Evolutionary conservation across 2,797 vertebrate genomes (phyloP).

Genomic region (Cyprinodon diabolis): DNA sequence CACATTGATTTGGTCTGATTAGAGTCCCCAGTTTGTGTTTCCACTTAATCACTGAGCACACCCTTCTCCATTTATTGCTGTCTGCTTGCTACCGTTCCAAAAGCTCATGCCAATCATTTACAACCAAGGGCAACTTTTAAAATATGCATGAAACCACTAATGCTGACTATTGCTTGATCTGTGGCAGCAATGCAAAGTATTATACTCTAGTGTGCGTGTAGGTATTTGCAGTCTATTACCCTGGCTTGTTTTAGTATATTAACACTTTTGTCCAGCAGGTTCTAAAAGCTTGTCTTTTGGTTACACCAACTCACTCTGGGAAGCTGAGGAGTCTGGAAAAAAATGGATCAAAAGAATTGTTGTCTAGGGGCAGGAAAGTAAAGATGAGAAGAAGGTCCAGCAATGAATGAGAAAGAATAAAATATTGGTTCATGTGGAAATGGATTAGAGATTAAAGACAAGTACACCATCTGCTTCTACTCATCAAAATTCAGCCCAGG

Average conservation of each 20-base stretch:
- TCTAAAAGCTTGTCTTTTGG: conserved; percentile 56
- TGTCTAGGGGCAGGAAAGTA: conserved; percentile 58
- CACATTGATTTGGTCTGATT: conserved; percentile 72
- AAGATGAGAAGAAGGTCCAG: conserved; percentile 50
- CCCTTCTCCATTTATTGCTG: conserved; percentile 31
- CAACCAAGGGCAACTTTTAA: conserved; percentile 24
- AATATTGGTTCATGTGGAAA: conserved; percentile 36
- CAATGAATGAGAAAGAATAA: conserved; percentile 63
- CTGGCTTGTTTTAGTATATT: conserved; percentile 35
- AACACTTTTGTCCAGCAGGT: conserved; percentile 31
- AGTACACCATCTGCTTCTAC: conserved; percentile 23
- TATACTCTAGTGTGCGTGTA: conserved; percentile 31
- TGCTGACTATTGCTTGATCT: conserved; percentile 2
- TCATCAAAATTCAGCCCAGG: conserved; percentile 25
- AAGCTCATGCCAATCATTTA: conserved; percentile 42
- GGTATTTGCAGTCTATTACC: conserved; percentile 29
- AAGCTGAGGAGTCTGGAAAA: conserved; percentile 40
- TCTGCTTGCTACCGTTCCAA: conserved; percentile 47
- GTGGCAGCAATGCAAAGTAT: conserved; percentile 9
- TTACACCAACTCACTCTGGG: conserved; percentile 59
- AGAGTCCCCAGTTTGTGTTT: conserved; percentile 54
- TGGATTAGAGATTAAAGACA: conserved; percentile 43
- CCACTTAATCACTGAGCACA: conserved; percentile 65
- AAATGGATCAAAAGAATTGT: conserved; percentile 48
- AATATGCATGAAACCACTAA: conserved; percentile 54